These are phyloP conservation scores for Trichogramma dendrolimi DNA, from an alignment of 2,888 invertebrate species.

Conservation along the genomic window DNA sequence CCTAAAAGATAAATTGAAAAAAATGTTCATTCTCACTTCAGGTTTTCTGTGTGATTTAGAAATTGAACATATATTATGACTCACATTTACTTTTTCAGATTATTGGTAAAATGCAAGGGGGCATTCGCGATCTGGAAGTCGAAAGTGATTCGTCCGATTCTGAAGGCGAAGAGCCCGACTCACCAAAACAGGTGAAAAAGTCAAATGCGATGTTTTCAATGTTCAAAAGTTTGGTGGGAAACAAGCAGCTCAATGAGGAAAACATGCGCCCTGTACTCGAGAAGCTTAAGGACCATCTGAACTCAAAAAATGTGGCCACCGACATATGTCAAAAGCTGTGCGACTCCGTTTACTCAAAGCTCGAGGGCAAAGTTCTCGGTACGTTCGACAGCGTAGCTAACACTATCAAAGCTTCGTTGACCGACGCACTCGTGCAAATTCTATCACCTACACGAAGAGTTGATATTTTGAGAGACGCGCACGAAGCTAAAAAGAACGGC, in stretches of 20 bases:
- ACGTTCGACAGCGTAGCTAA: slow-evolving; percentile 91
- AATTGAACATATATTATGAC: not conserved
- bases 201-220: slow-evolving; percentile 73
- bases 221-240: slow-evolving; percentile 82
- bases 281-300: slow-evolving; percentile 91
- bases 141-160: slow-evolving; percentile 60
- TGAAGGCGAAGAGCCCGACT: slow-evolving; percentile 63
- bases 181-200: slow-evolving; percentile 46
- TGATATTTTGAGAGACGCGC: slow-evolving; percentile 92
- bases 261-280: slow-evolving; percentile 85
- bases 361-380: slow-evolving; percentile 89
- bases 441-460: slow-evolving; percentile 91
- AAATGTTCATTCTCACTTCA: not conserved
- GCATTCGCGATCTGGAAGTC: slow-evolving; percentile 77
- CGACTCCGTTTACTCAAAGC: slow-evolving; percentile 82
- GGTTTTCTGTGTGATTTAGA: not conserved
- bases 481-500: slow-evolving; percentile 79
- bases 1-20: not conserved
- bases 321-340: slow-evolving; percentile 93
- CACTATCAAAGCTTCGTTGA: slow-evolving; percentile 82
- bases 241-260: slow-evolving; percentile 76
- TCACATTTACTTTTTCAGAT: slow-evolving; percentile 53
- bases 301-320: slow-evolving; percentile 94
- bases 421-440: slow-evolving; percentile 88
- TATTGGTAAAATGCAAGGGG: slow-evolving; percentile 80